Conservation (phyloP, 2,888 invertebrate genomes). For the Aproaerema taeniolella region DNA sequence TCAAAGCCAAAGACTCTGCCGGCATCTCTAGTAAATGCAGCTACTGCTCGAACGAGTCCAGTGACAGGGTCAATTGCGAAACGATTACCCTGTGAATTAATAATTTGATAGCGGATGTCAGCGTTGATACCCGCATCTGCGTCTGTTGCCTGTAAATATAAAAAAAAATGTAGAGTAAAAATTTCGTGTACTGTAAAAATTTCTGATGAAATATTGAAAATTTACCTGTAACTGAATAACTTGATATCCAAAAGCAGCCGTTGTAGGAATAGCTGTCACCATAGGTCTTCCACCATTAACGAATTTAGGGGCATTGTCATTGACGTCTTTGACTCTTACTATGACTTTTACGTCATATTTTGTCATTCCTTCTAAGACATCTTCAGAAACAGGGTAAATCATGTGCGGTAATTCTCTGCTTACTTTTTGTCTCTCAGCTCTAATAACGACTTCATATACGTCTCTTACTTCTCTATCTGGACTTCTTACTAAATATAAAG, state of each 20-base stretch:
- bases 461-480: conserved; percentile 86
- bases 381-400: conserved; percentile 86
- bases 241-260: conserved; percentile 89
- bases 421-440: conserved; percentile 74
- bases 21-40: conserved; percentile 81
- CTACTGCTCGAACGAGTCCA: conserved; percentile 86
- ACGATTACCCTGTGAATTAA: conserved; percentile 85
- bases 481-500: conserved; percentile 83
- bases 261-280: conserved; percentile 88
- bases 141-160: conserved; percentile 80
- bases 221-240: conserved; percentile 84
- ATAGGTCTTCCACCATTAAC: conserved; percentile 85
- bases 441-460: conserved; percentile 77
- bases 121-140: conserved; percentile 86
- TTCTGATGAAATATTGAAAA: not conserved
- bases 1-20: conserved; percentile 91
- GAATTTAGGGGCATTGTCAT: conserved; percentile 90
- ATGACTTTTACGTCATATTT: conserved; percentile 89
- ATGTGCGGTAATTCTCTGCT: conserved; percentile 84
- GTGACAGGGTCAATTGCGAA: conserved; percentile 87
- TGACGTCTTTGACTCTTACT: conserved; percentile 86
- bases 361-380: conserved; percentile 83
- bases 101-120: conserved; percentile 87
- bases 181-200: too few relatives aligned
- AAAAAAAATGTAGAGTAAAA: not conserved